Evolutionary conservation across 2,113 vertebrate species (phyloP).

Genomic region (Colius striatus): DNA sequence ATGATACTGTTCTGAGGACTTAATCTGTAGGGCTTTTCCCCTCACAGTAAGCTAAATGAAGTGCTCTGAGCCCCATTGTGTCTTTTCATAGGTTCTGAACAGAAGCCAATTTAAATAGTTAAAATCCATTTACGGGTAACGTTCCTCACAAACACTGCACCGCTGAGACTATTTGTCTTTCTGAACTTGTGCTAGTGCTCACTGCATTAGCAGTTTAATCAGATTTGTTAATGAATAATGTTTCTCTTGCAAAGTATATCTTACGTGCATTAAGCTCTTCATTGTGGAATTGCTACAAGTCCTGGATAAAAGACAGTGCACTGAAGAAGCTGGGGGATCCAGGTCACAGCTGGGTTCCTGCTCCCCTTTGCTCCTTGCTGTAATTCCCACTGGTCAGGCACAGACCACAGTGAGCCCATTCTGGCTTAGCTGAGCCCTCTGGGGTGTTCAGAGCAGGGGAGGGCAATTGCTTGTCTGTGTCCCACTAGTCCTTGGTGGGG

Average conservation of each 20-base stretch:
- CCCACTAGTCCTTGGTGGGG: neutral
- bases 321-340: neutral
- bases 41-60: neutral
- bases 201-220: constrained; percentile 56
- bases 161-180: constrained; percentile 62
- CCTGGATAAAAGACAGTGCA: neutral
- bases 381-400: neutral
- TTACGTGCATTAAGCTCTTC: constrained; percentile 27
- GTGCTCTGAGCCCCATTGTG: neutral
- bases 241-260: constrained; percentile 54
- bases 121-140: constrained; percentile 53
- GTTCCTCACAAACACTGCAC: constrained; percentile 44
- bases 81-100: constrained; percentile 36
- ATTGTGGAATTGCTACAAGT: constrained; percentile 28
- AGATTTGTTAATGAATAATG: constrained; percentile 66
- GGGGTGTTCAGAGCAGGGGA: neutral
- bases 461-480: neutral
- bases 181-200: constrained; percentile 39
- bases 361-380: neutral
- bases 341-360: neutral
- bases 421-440: neutral
- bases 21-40: neutral
- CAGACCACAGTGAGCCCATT: neutral
- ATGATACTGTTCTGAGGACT: neutral
- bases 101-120: constrained; percentile 63